Percentiles rank a stretch among this genome's conserved stretches.
Conservation (phyloP, 2,113 vertebrate genomes). For the Peromyscus polionotus region DNA sequence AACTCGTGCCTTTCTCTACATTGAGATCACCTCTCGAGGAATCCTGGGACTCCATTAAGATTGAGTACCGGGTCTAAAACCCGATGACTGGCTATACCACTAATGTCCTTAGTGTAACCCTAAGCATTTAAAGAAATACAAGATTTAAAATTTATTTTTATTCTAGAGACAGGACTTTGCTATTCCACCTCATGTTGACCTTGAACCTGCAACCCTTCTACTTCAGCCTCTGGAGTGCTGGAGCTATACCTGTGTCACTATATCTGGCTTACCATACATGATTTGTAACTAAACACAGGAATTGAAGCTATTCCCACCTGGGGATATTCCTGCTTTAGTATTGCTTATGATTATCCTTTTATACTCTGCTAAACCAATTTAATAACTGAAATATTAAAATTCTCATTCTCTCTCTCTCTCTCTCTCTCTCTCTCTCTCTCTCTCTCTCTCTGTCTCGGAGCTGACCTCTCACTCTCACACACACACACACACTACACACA, state of each 20-base stretch:
- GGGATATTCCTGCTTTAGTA: background rate
- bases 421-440: too few species aligned
- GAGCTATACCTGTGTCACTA: background rate
- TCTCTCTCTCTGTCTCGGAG: too few species aligned
- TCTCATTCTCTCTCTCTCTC: too few species aligned
- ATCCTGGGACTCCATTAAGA: background rate
- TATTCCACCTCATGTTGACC: background rate
- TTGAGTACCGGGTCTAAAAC: background rate
- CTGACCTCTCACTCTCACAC: too few species aligned
- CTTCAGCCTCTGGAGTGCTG: background rate
- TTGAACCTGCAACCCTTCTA: background rate
- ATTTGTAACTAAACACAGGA: background rate
- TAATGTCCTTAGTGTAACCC: background rate
- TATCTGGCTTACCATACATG: background rate
- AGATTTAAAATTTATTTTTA: background rate
- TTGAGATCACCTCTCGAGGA: background rate
- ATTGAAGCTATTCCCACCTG: background rate
- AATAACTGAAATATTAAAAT: background rate
- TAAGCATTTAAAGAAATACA: background rate
- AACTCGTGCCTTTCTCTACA: background rate
- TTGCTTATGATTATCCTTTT: constrained; percentile 8
- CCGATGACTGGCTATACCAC: background rate
- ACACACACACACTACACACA: too few species aligned
- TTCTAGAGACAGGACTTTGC: background rate
- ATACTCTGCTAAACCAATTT: constrained; percentile 15